Evolutionary conservation across 1,140 invertebrate species (phyloP).

Genomic region (Oedothorax gibbosus): DNA sequence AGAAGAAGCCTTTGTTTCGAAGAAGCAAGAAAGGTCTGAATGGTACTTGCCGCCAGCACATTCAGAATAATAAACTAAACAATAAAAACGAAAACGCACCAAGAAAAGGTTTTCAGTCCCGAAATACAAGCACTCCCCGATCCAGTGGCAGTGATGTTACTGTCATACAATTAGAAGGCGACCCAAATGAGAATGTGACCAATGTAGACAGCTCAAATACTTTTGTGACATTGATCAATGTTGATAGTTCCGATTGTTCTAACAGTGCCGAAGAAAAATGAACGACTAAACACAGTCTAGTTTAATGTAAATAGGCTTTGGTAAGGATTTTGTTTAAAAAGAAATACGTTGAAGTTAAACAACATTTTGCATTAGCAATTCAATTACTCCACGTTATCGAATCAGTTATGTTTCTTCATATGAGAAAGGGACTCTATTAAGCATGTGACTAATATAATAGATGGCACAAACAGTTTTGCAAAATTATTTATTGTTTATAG

Average conservation of each 20-base stretch:
- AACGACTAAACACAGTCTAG: background rate
- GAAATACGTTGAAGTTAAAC: too few relatives aligned
- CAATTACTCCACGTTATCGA: too few relatives aligned
- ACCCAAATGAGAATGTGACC: slow-evolving; percentile 28
- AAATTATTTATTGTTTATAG: too few relatives aligned
- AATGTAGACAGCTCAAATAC: slow-evolving; percentile 51
- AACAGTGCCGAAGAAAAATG: slow-evolving; percentile 60
- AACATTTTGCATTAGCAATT: too few relatives aligned
- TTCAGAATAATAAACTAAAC: slow-evolving; percentile 46
- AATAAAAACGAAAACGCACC: slow-evolving; percentile 35
- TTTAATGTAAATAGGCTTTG: too few relatives aligned
- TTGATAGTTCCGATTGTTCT: slow-evolving; percentile 53
- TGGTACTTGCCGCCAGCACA: slow-evolving; percentile 53
- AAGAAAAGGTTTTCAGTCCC: slow-evolving; percentile 25
- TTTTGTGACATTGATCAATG: slow-evolving; percentile 57
- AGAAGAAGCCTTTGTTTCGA: slow-evolving; percentile 48
- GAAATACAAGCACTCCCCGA: slow-evolving; percentile 45
- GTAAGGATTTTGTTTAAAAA: too few relatives aligned
- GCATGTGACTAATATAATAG: too few relatives aligned
- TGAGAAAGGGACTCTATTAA: too few relatives aligned
- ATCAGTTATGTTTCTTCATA: too few relatives aligned
- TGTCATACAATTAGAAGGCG: slow-evolving; percentile 53
- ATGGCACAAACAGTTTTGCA: too few relatives aligned
- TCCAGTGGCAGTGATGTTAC: slow-evolving; percentile 55
- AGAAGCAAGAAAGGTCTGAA: slow-evolving; percentile 54